phyloP scores from a whole-genome alignment of 2,797 vertebrate genomes.

The Ispidina picta region DNA sequence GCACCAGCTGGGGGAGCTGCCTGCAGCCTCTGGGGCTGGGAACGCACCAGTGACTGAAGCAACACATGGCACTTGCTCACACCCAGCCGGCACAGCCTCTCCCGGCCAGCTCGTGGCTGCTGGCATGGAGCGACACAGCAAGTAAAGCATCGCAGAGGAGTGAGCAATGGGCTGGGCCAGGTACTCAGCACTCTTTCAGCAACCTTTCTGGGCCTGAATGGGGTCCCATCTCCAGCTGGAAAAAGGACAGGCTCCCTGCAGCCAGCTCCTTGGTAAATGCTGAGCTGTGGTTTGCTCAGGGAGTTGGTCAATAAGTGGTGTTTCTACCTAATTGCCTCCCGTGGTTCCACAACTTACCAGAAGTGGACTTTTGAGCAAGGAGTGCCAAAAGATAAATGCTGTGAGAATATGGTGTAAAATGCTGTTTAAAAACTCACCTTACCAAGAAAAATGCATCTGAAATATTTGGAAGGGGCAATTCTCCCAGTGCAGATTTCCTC shows the following conservation, averaged over 20 bases:
- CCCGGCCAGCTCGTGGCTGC: neutral
- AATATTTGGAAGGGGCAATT: neutral
- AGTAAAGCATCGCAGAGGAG: neutral
- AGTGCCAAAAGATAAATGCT: neutral
- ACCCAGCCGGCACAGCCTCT: neutral
- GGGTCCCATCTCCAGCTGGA: neutral
- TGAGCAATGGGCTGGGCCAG: fast-evolving
- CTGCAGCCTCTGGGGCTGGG: neutral
- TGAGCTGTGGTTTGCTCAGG: neutral
- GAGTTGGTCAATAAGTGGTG: neutral
- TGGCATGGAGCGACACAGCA: neutral
- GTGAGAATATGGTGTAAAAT: neutral
- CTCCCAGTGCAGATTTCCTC: neutral
- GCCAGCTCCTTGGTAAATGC: neutral
- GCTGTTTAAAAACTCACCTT: neutral
- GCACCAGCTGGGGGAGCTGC: neutral
- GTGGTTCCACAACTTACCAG: neutral
- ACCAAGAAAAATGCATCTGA: neutral
- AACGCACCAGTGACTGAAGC: neutral
- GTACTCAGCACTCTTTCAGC: neutral
- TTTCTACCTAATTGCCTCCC: neutral
- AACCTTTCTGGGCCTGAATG: neutral
- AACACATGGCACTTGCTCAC: neutral
- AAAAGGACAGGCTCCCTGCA: neutral
- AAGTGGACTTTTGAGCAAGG: neutral